Conservation (phyloP, 2,797 vertebrate genomes). For the Denticeps clupeoides region DNA sequence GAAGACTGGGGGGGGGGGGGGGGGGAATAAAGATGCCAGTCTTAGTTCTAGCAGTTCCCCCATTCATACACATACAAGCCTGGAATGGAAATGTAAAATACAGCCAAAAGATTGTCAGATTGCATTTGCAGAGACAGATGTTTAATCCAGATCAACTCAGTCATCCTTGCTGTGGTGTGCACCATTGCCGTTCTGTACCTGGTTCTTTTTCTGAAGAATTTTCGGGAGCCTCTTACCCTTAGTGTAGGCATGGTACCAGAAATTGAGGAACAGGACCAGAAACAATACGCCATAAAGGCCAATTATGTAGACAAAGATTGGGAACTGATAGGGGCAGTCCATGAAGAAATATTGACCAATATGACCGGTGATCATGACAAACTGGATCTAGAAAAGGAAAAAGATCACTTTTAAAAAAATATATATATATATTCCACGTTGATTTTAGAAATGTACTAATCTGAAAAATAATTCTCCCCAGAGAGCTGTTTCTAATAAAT, state of each 20-base stretch:
- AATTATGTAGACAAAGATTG: conserved; percentile 85
- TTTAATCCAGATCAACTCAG: conserved; percentile 21
- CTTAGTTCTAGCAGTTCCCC: no score
- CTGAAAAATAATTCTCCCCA: no score
- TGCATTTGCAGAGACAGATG: not conserved
- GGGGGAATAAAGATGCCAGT: no score
- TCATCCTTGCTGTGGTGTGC: conserved; percentile 44
- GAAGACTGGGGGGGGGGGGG: no score
- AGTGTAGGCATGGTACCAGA: conserved; percentile 95
- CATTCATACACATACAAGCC: conserved; percentile 20
- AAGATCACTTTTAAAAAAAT: no score
- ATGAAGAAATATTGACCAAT: conserved; percentile 85
- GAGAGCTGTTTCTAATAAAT: not conserved
- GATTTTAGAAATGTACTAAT: no score
- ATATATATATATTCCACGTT: no score
- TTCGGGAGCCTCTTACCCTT: conserved; percentile 87
- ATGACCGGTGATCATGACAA: conserved; percentile 72
- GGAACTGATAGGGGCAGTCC: conserved; percentile 81
- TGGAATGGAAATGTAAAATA: conserved; percentile 2
- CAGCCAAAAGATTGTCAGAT: not conserved
- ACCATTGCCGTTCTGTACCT: conserved; percentile 51
- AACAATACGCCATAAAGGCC: conserved; percentile 74
- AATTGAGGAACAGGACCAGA: conserved; percentile 85
- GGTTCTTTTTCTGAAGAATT: conserved; percentile 56
- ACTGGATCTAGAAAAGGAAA: conserved; percentile 68